phyloP scores from a whole-genome alignment of 2,113 vertebrate species.

The Notarius quadriscutis region DNA sequence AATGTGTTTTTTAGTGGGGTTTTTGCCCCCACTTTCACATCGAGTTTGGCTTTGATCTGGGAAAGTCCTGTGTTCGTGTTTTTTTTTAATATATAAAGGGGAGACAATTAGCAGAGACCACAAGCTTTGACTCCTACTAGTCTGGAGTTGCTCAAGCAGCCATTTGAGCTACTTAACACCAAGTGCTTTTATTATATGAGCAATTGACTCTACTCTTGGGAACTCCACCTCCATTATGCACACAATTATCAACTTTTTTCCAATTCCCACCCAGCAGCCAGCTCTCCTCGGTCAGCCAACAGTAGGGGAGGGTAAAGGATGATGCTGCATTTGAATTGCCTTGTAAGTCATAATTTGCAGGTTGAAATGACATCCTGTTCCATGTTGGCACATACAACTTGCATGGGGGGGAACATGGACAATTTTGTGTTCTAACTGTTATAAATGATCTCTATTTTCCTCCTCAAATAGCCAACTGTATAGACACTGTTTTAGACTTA shows the following conservation, averaged over 20 bases:
- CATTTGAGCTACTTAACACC: not conserved
- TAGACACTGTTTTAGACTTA: not conserved
- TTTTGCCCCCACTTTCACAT: conserved; percentile 18
- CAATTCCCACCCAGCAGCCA: not conserved
- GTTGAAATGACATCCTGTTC: not conserved
- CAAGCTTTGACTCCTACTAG: conserved; percentile 30
- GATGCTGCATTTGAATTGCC: not conserved
- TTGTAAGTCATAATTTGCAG: not conserved
- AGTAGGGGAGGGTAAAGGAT: not conserved
- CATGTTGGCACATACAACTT: not conserved
- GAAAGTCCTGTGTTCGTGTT: conserved; percentile 40
- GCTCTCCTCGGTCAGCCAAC: not conserved
- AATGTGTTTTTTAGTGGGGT: conserved; percentile 26
- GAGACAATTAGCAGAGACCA: conserved; percentile 48
- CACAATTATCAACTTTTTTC: not conserved
- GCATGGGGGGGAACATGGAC: not conserved
- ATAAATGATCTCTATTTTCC: not conserved
- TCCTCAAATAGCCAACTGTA: not conserved
- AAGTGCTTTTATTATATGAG: conserved; percentile 8
- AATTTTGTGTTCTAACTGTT: not conserved
- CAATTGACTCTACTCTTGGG: conserved; percentile 29
- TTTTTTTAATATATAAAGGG: conserved; percentile 2
- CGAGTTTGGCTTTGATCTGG: conserved; percentile 1
- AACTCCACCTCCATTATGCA: conserved; percentile 6
- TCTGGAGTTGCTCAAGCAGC: conserved; percentile 17